Base-by-base conservation (phyloP, 2,797 vertebrate genomes). In the Saxicola maurus region DNA sequence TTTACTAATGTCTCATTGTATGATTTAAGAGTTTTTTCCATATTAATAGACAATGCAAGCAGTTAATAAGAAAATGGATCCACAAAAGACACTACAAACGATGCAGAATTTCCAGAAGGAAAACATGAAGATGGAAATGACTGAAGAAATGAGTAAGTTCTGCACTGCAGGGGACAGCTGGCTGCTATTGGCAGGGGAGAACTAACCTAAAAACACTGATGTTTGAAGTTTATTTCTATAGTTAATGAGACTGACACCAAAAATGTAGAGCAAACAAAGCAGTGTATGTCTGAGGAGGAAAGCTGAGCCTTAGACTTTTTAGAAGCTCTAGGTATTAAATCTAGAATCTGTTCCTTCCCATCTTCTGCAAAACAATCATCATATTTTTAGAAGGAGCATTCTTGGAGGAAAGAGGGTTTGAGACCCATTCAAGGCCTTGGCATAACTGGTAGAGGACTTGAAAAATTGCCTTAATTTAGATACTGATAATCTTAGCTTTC, bases 101-200 rank as follows among this genome's bases (percentile, higher is more conserved):
- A 99, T 99, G 99, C 98, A 99, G 96, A 98, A 99, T 96, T 99
- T 99, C 97, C 99, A 99, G 96, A 99, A 99, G 92, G 99, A 99
- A 95, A 99, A 99, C 95, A 98, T 99, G 98, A 99, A 99, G 96
- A 99, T 99, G 98, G 99, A 98, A 92, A 99, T 99, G 99, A 99
- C 98, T 2, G 99, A 99, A 95, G 99, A 99, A 89, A 98, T 99
- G 99, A 99, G 99, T 99, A 97, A 98, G 98, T 97, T 90, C 43
- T 79, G 21, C 57, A 53, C 51, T 55, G 11, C n/a, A 57, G 8
- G 51, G 15, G 57, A 17, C 23, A 71, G 18, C 31, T 72, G 21
- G 20, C 8, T 31, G 19, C 45, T 74, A 17, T 71, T 48, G 24
- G 30, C 80, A 30, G 42, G 31, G n/a, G 30, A 64, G 17, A 81